phyloP scores from a whole-genome alignment of 2,113 vertebrate genomes.

The Propithecus coquereli region DNA sequence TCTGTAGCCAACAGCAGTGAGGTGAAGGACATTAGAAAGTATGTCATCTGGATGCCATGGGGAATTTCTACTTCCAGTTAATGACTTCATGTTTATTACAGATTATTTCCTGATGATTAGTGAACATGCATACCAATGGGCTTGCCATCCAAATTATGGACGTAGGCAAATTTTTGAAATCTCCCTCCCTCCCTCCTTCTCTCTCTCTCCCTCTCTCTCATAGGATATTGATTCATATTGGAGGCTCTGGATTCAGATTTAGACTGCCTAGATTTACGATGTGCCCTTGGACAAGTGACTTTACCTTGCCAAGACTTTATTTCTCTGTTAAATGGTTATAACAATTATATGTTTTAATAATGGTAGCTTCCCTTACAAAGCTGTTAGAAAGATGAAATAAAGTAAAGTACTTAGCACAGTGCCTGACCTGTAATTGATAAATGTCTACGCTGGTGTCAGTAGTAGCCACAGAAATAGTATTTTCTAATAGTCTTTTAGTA shows the following conservation, averaged over 20 bases:
- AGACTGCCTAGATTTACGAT: not conserved
- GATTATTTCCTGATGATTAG: not conserved
- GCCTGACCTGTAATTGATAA: not conserved
- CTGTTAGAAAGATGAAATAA: not conserved
- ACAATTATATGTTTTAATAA: not conserved
- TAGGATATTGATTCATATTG: not conserved
- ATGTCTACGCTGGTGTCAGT: not conserved
- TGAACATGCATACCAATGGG: not conserved
- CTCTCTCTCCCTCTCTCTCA: not conserved
- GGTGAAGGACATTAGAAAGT: not conserved
- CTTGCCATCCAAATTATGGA: not conserved
- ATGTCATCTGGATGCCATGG: not conserved
- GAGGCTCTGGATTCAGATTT: not conserved
- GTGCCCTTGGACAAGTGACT: not conserved
- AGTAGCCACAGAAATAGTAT: not conserved
- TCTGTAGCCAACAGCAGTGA: not conserved
- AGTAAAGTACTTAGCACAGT: not conserved
- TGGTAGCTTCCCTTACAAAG: not conserved
- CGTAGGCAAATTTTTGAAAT: not conserved
- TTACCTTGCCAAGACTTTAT: not conserved
- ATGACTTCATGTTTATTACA: not conserved
- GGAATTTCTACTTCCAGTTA: not conserved
- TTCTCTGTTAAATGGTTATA: not conserved
- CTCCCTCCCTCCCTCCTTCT: not conserved
- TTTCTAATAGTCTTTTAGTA: not conserved